Evolutionary conservation across 2,888 invertebrate genomes (phyloP), one percentile per base, ranked within the genome.

Genomic region (Leucophenga maculata): DNA sequence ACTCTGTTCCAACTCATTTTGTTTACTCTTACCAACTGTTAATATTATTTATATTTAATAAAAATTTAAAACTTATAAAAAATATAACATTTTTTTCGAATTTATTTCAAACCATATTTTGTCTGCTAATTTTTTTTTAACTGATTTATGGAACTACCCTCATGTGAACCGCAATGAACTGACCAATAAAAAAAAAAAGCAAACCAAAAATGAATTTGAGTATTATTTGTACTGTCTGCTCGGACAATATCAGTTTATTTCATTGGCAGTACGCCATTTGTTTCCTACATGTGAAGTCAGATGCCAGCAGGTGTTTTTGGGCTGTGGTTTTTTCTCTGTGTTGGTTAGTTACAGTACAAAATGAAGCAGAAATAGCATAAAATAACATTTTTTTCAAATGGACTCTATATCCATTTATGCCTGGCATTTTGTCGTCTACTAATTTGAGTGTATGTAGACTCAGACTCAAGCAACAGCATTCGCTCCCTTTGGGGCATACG

Each of bases 221-320:
- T 82, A 72, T 79, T 82, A 77, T 79, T 80, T 80, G 79, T 73
- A 74, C 79, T 74, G 76, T 74, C 77, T 80, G 77, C 70, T 39
- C 39, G 39, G 39, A 39, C 39, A 39, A 39, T 39, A 11, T 39
- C 39, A 39, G 39, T 39, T 39, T 68, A 80, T 82, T 82, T 74
- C 76, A 82, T 82, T 80, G 80, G 83, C 83, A 80, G 73, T 79
- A 75, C 73, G 79, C 82, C 74, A 77, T 72, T 20, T 31, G 39
- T 14, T 48, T 54, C 55, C 2, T 26, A 26, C 6, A n/a, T n/a
- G 3, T 39, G 39, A 1, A 39, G 39, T 39, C 39, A 39, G 39
- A 39, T 39, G 39, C 39, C 39, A 39, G 39, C 39, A 39, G 39
- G 39, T 39, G 39, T 39, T 20, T 20, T 18, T 54, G 22, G 6